Conservation (phyloP, 1,140 invertebrate species). For the Homarus americanus region DNA sequence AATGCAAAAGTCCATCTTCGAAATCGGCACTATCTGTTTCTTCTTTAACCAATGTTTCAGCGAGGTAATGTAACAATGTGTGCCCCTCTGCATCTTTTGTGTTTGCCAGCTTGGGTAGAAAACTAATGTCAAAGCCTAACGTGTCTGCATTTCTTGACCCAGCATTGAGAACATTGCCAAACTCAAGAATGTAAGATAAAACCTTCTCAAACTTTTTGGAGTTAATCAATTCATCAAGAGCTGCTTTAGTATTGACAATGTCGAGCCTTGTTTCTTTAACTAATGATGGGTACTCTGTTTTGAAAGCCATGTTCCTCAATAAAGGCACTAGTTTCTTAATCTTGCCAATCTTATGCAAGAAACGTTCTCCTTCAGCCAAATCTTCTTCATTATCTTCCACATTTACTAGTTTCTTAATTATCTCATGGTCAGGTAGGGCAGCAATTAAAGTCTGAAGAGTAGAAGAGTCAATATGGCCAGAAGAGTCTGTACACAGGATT, state of each 20-base stretch:
- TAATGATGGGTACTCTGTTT: conserved; percentile 78
- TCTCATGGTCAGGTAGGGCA: conserved; percentile 93
- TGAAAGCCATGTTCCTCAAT: conserved; percentile 94
- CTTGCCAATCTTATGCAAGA: conserved; percentile 85
- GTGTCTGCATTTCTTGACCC: conserved; percentile 95
- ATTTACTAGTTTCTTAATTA: conserved; percentile 82
- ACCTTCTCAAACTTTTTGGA: conserved; percentile 95
- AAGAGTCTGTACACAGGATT: conserved; percentile 81
- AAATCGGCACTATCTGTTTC: conserved; percentile 84
- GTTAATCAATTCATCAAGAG: conserved; percentile 94
- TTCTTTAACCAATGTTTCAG: conserved; percentile 91
- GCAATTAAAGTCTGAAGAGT: conserved; percentile 80
- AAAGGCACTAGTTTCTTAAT: conserved; percentile 93
- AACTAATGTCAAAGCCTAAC: conserved; percentile 97
- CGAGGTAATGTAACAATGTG: conserved; percentile 95
- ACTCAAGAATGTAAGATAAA: conserved; percentile 91
- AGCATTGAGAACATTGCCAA: conserved; percentile 97
- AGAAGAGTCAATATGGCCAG: conserved; percentile 63
- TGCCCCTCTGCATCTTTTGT: conserved; percentile 97
- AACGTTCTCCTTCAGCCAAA: conserved; percentile 95
- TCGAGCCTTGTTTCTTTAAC: conserved; percentile 81
- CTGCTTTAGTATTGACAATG: conserved; percentile 95
- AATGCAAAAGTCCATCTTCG: conserved; percentile 74
- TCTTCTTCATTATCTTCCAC: conserved; percentile 85
- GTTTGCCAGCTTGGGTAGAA: conserved; percentile 93